Conservation (phyloP, 2,888 invertebrate genomes). For the Ectemnius continuus region DNA sequence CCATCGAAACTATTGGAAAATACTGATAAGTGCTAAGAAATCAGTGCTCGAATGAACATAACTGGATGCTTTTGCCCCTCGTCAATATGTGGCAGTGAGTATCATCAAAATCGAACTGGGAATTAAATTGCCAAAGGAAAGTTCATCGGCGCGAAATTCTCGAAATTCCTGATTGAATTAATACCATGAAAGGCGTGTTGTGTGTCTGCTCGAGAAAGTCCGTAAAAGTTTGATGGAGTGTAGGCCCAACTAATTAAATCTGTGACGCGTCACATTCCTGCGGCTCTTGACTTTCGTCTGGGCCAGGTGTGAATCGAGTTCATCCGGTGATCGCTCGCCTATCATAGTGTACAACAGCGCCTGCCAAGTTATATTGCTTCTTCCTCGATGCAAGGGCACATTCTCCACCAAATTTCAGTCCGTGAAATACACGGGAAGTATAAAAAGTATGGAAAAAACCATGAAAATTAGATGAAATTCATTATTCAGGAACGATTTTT, state of each 20-base stretch:
- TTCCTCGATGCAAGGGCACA: no score
- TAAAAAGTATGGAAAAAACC: no score
- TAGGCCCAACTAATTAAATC: neutral
- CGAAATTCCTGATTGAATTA: no score
- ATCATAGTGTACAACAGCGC: no score
- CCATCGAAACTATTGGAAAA: neutral
- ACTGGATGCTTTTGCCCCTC: conserved; percentile 28
- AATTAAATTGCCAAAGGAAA: neutral
- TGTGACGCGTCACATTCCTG: neutral
- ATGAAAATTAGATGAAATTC: no score
- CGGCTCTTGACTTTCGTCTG: neutral
- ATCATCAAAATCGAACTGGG: neutral
- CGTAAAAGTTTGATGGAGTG: conserved; percentile 1
- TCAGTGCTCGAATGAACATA: conserved; percentile 29
- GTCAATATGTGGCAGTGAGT: conserved; percentile 36
- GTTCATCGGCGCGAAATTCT: neutral
- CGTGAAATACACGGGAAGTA: no score
- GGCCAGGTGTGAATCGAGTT: neutral
- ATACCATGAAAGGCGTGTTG: no score
- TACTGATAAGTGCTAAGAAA: neutral
- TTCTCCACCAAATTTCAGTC: no score
- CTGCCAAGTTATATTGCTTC: no score
- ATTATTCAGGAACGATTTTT: no score
- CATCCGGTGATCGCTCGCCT: no score
- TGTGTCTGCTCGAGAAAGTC: neutral